phyloP scores from a whole-genome alignment of 2,888 invertebrate species.

The Sphaerophoria rueppellii region DNA sequence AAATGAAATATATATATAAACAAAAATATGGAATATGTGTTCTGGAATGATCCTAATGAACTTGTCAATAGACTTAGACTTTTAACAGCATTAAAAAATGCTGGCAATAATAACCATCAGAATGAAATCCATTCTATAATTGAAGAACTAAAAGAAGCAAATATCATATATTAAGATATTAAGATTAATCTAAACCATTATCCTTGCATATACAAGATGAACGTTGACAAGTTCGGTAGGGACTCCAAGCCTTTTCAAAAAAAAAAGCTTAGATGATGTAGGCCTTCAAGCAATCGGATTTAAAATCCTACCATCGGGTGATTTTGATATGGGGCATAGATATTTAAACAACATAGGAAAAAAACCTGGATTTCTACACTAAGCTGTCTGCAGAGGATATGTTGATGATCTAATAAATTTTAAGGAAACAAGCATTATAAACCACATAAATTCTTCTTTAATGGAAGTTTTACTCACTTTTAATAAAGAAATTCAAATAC shows the following conservation, averaged over 20 bases:
- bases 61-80: background rate
- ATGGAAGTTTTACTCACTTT: background rate
- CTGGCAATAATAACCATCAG: conserved; percentile 3
- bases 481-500: background rate
- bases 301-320: background rate
- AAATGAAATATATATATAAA: background rate
- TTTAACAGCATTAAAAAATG: conserved; percentile 1
- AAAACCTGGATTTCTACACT: background rate
- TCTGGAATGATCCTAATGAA: too few relatives aligned
- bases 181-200: too few relatives aligned
- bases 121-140: conserved; percentile 1
- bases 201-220: too few relatives aligned
- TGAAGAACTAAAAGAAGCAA: background rate
- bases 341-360: conserved; percentile 10
- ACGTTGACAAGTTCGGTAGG: too few relatives aligned
- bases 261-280: conserved; percentile 11
- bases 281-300: conserved; percentile 12
- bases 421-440: too few relatives aligned
- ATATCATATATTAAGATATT: too few relatives aligned
- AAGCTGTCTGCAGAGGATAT: conserved; percentile 5
- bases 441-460: too few relatives aligned
- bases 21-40: too few relatives aligned
- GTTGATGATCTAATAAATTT: conserved; percentile 1
- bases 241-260: conserved; percentile 5
- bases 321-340: background rate